Conservation (phyloP, 2,113 vertebrate species). For the Corynorhinus townsendii region DNA sequence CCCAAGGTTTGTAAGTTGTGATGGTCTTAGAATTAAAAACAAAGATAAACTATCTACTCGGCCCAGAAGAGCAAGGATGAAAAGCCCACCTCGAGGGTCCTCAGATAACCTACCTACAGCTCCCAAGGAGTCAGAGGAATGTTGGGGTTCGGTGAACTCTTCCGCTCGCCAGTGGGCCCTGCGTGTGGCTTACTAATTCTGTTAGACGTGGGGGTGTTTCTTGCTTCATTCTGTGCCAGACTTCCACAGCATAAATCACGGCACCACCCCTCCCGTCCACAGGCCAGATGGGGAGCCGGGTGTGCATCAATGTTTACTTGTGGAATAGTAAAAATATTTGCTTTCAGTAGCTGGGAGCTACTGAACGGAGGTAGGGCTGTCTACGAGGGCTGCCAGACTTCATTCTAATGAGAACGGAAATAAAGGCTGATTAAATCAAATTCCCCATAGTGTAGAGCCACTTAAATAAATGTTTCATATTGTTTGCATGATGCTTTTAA, state of each 20-base stretch:
- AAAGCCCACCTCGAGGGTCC: neutral
- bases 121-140: neutral
- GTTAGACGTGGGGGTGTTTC: neutral
- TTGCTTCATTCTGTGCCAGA: neutral
- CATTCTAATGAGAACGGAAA: conserved; percentile 63
- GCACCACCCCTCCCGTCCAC: neutral
- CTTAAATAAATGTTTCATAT: conserved; percentile 78
- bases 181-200: neutral
- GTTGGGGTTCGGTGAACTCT: neutral
- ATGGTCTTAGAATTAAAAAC: conserved; percentile 2
- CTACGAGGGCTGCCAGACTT: conserved; percentile 59
- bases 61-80: neutral
- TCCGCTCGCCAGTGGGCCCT: neutral
- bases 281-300: conserved; percentile 54
- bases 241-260: neutral
- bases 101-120: neutral
- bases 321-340: conserved; percentile 51
- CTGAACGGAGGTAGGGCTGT: conserved; percentile 47
- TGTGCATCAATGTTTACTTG: conserved; percentile 53
- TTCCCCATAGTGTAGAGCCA: conserved; percentile 52
- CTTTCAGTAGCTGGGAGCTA: conserved; percentile 51
- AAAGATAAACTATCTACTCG: neutral
- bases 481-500: conserved; percentile 64
- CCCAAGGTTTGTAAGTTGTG: neutral
- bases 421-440: conserved; percentile 72